These are phyloP conservation scores for Seriola quinqueradiata DNA, from an alignment of 2,113 vertebrate genomes.

Conservation along the genomic window DNA sequence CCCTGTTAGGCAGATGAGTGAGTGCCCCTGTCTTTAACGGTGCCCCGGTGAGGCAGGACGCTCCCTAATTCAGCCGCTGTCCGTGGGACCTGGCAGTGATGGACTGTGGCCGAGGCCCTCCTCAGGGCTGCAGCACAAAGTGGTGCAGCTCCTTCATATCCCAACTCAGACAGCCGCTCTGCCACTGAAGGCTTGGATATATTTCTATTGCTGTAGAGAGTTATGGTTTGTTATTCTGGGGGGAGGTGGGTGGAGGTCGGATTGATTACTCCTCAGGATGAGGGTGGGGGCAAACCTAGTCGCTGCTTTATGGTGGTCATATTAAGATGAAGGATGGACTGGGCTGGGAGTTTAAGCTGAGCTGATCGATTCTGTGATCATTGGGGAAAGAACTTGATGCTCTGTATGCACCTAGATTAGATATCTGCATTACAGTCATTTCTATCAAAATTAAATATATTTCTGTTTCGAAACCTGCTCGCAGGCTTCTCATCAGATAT, in stretches of 20 bases:
- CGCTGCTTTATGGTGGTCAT: constrained; percentile 13
- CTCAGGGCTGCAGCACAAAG: constrained; percentile 51
- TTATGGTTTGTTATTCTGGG: constrained; percentile 53
- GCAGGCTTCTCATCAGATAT: constrained; percentile 32
- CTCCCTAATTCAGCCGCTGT: constrained; percentile 57
- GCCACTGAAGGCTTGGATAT: constrained; percentile 23
- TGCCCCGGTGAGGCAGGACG: constrained; percentile 36
- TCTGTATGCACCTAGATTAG: background rate
- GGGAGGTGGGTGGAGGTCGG: constrained; percentile 20
- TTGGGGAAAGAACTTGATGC: background rate
- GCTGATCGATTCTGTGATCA: constrained; percentile 29
- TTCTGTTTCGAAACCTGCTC: constrained; percentile 15
- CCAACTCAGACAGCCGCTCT: constrained; percentile 35
- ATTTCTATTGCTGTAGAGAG: constrained; percentile 43
- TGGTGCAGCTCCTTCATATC: constrained; percentile 53
- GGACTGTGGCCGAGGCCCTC: constrained; percentile 45
- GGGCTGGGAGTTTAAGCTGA: constrained; percentile 6
- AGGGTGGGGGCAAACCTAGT: constrained; percentile 2
- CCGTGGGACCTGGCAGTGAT: constrained; percentile 62
- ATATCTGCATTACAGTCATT: background rate
- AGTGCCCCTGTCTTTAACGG: constrained; percentile 36
- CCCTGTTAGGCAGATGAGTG: constrained; percentile 53
- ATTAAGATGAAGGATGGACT: constrained; percentile 27
- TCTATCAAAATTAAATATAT: constrained; percentile 12
- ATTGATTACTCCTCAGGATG: constrained; percentile 43